phyloP scores from a whole-genome alignment of 30 jellyfish, hydroid and myxozoan genomes.

The Rhopilema esculentum region DNA sequence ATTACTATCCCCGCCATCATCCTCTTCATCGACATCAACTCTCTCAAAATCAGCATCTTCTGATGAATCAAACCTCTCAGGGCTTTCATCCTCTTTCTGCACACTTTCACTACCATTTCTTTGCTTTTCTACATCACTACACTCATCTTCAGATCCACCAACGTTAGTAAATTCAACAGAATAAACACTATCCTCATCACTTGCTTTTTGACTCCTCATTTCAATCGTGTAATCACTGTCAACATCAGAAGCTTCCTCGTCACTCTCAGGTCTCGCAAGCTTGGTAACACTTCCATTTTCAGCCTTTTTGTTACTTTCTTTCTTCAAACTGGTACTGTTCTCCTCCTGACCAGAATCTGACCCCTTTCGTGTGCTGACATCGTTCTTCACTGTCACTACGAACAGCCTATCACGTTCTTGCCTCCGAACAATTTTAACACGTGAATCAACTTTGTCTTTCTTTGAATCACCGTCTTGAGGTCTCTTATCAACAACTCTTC shows the following conservation, averaged over 20 bases:
- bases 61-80: neutral
- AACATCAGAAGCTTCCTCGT: slow-evolving; percentile 44
- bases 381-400: slow-evolving; percentile 45
- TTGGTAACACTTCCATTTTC: neutral
- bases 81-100: neutral
- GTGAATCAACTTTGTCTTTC: slow-evolving; percentile 13
- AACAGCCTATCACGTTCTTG: slow-evolving; percentile 20
- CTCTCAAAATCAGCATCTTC: slow-evolving; percentile 6
- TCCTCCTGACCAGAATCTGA: neutral
- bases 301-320: neutral
- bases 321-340: neutral
- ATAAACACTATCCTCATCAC: slow-evolving; percentile 68
- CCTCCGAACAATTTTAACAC: neutral
- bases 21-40: neutral
- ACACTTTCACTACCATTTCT: neutral
- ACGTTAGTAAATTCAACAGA: slow-evolving; percentile 52
- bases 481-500: slow-evolving; percentile 22
- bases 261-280: neutral
- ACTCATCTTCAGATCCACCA: slow-evolving; percentile 66
- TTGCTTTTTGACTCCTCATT: slow-evolving; percentile 48
- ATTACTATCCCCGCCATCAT: neutral
- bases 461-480: neutral
- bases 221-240: slow-evolving; percentile 69
- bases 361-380: neutral
- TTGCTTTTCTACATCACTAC: neutral